Conservation (phyloP, 2,113 vertebrate species). For the Catharus fuscescens region DNA sequence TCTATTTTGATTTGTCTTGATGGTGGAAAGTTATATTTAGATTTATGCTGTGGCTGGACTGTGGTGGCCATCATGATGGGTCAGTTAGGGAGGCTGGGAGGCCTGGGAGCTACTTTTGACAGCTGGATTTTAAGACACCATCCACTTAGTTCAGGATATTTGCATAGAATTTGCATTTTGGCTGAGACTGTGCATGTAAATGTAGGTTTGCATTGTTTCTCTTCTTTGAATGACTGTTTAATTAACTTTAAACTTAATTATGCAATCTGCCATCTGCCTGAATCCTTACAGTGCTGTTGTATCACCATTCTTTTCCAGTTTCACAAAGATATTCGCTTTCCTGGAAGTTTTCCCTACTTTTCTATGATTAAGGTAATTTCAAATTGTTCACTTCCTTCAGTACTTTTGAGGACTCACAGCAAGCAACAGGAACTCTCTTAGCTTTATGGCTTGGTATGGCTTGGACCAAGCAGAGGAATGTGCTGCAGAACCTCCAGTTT, state of each 20-base stretch:
- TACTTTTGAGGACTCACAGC: background rate
- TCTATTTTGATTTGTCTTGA: constrained; percentile 2
- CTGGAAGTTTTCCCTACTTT: background rate
- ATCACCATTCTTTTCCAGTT: background rate
- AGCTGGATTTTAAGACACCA: constrained; percentile 15
- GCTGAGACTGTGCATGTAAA: background rate
- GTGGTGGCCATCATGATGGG: background rate
- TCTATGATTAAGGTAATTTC: background rate
- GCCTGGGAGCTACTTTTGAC: background rate
- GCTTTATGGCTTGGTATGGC: background rate
- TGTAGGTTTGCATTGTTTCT: constrained; percentile 37
- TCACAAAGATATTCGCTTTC: background rate
- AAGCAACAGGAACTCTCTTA: background rate
- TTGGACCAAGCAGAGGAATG: background rate
- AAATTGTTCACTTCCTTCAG: background rate
- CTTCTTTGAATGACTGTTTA: constrained; percentile 50
- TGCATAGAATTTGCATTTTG: constrained; percentile 42
- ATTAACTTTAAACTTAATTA: constrained; percentile 62
- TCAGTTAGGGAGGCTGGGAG: background rate
- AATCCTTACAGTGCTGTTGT: constrained; percentile 8
- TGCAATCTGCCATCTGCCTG: constrained; percentile 31
- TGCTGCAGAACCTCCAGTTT: background rate
- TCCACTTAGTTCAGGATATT: background rate
- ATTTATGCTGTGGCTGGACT: background rate
- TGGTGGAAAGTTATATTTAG: background rate